Base-by-base conservation (phyloP, 1,140 invertebrate genomes). In the Saccostrea glomerata region DNA sequence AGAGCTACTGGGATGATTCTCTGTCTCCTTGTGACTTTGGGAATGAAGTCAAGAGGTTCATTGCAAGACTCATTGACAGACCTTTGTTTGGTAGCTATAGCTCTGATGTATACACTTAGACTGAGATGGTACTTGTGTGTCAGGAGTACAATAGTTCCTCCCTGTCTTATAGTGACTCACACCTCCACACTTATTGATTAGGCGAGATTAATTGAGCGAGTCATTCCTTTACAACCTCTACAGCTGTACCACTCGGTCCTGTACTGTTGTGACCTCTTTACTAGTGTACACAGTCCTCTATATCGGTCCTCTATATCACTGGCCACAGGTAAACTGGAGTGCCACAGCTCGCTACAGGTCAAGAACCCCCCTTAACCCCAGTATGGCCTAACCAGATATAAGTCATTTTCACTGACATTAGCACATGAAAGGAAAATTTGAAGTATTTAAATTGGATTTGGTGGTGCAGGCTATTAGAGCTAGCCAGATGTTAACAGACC, bases 361-460 rank as follows among this genome's bases (percentile, higher is more conserved):
- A 77, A 13, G 12, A 30, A 77, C 25, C 70, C 70, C 70, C 30
- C 70, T 77, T 77, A 13, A 77, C 70, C 70, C 30, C 25, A 77
- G 70, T 36, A 36, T 77, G 70, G 23, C 70, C 70, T 25, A 77
- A 77, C 25, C 70, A 77, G 70, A 30, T 30, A 25, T 77, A 77
- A 77, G 25, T 77, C 11, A 77, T 77, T 77, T 30, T 73, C 70
- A 77, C 25, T 77, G 25, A 77, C 23, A 77, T 77, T 77, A 77
- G 25, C 70, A 77, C 70, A 77, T 77, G 70, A 77, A 77, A 77
- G 70, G 70, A 77, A 77, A 77, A 30, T 77, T 77, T 77, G 70
- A 77, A 77, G 70, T 77, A 77, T 77, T 77, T 77, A 77, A 77
- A 77, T 77, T 77, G 70, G 70, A 77, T 77, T 77, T 77, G 25